Evolutionary conservation across 23 tunicate species (phyloP), one percentile per base, ranked within the genome.

Genomic region (Halocynthia roretzi): DNA sequence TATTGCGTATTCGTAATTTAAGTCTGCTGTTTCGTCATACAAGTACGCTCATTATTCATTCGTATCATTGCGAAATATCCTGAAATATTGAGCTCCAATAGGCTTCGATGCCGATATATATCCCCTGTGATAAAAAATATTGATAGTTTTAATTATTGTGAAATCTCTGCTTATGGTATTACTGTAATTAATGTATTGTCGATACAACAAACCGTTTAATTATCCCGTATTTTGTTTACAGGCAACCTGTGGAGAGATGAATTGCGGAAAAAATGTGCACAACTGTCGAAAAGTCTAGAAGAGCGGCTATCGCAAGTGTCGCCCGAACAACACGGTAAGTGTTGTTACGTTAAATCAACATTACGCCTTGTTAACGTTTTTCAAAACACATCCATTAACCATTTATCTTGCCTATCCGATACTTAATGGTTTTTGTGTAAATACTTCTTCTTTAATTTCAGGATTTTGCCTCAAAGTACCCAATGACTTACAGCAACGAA

Each of bases 211-310:
- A 58, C 63, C 17, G 15, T 58, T n/a, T 58, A 58, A 58, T 58
- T 15, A 58, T 15, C 15, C 15, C 17, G 15, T 15, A 20, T 65
- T 5, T 65, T 10, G 22, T 10, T 10, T 10, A 8, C 70, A 65
- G 70, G 70, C 1, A 65, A 65, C 31, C 70, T 65, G 10, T 65
- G 70, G 70, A 65, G 31, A 65, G 70, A 65, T 14, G 70, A 65
- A 65, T 40, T 65, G 10, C 70, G 70, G 31, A 40, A 48, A 65
- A 65, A 65, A 65, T 65, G 70, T 65, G 22, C 70, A 48, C 15
- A 20, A 65, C 31, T 65, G 31, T 20, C 70, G 19, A 65, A 65
- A 48, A 15, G 31, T 14, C 19, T 65, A 10, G 70, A 65, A 65
- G 70, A 65, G 5, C 22, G 31, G 44, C 44, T 31, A 65, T 65